A percentile compares a stretch with the other conserved stretches of the same genome.
phyloP scores from a whole-genome alignment of 2,113 vertebrate genomes.

The Mesitornis unicolor region DNA sequence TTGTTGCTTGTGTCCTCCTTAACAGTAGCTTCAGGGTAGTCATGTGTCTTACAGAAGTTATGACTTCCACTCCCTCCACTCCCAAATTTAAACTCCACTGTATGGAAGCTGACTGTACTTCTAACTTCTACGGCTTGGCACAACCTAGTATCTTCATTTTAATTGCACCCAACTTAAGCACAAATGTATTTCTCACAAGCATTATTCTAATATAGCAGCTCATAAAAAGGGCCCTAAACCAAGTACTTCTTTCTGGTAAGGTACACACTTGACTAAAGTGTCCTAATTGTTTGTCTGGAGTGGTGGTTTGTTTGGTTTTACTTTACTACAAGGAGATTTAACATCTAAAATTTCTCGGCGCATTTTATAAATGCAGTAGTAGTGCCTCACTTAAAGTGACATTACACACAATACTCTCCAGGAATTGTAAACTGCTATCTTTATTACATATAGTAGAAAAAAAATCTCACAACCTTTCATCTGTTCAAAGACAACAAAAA shows the following conservation, averaged over 20 bases:
- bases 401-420: neutral
- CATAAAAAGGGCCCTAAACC: neutral
- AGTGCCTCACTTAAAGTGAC: neutral
- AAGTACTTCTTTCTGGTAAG: neutral
- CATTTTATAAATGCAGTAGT: neutral
- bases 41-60: neutral
- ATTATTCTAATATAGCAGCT: neutral
- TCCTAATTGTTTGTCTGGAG: neutral
- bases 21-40: neutral
- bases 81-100: neutral
- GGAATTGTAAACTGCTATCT: neutral
- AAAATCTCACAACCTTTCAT: neutral
- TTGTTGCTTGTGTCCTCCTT: neutral
- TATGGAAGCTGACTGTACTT: neutral
- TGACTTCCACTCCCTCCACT: neutral
- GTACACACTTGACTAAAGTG: neutral
- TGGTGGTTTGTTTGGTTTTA: neutral
- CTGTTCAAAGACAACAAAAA: neutral
- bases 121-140: neutral
- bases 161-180: neutral
- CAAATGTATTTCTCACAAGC: neutral
- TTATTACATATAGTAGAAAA: neutral
- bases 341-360: neutral
- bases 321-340: neutral
- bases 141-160: fast-evolving